Percentiles rank a stretch among this genome's conserved stretches.
These are phyloP conservation scores for Neelides sp. DNA, from an alignment of 1,140 invertebrate species.

Conservation along the genomic window DNA sequence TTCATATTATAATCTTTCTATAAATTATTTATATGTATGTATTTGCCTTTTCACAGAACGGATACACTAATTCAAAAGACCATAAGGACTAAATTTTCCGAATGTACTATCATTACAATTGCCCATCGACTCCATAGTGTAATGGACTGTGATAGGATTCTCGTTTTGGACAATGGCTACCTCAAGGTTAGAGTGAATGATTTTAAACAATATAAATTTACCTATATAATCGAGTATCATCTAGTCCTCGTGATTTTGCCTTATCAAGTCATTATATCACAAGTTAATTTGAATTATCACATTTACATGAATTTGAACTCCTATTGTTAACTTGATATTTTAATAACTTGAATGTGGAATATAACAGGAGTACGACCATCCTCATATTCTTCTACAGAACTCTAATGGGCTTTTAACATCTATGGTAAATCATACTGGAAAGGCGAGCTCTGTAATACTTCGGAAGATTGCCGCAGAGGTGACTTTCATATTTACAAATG, in stretches of 20 bases:
- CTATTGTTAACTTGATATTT: background rate
- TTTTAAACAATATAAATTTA: slow-evolving; percentile 12
- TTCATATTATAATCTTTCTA: slow-evolving; percentile 3
- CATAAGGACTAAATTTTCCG: slow-evolving; percentile 22
- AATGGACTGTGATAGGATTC: slow-evolving; percentile 26
- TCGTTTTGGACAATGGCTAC: slow-evolving; percentile 15
- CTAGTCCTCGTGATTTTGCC: background rate
- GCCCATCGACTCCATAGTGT: slow-evolving; percentile 25
- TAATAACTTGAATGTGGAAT: background rate
- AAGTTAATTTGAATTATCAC: background rate
- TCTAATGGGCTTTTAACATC: slow-evolving; percentile 6
- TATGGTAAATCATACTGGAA: slow-evolving; percentile 17
- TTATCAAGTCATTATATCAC: background rate
- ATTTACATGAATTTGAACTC: background rate
- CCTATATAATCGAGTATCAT: background rate
- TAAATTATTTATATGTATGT: slow-evolving; percentile 3
- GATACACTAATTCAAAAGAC: slow-evolving; percentile 42
- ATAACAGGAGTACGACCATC: slow-evolving; percentile 30
- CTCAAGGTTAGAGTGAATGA: slow-evolving; percentile 34
- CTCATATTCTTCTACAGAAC: slow-evolving; percentile 29
- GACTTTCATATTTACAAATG: background rate
- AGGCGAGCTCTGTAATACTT: slow-evolving; percentile 3
- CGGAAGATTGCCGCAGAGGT: slow-evolving; percentile 16
- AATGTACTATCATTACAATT: slow-evolving; percentile 24
- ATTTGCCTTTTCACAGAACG: slow-evolving; percentile 37